These are phyloP conservation scores for Orthonychiurus folsomi DNA, from an alignment of 2,888 invertebrate genomes.

Conservation along the genomic window DNA sequence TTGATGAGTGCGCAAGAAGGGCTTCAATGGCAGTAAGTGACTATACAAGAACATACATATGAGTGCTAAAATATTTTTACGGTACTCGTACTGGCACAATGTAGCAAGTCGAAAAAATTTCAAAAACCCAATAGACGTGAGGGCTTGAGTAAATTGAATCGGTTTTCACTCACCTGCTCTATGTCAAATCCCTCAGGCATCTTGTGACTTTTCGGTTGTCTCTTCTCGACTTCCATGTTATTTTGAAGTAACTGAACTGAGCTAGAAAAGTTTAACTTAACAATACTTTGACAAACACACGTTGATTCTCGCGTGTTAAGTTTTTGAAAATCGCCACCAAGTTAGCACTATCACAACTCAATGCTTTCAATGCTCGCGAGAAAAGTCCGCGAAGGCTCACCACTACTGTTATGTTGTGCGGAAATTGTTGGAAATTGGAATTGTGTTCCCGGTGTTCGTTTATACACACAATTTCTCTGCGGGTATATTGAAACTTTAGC, in stretches of 20 bases:
- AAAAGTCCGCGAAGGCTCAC: too few relatives aligned
- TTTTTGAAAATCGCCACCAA: background rate
- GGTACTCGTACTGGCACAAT: background rate
- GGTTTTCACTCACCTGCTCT: background rate
- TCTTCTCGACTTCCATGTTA: too few relatives aligned
- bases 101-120: too few relatives aligned
- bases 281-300: background rate
- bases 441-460: too few relatives aligned
- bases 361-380: background rate
- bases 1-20: background rate
- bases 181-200: conserved; percentile 4
- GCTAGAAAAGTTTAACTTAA: background rate
- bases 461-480: too few relatives aligned
- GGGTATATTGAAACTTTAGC: too few relatives aligned
- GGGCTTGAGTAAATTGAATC: background rate
- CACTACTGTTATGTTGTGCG: too few relatives aligned
- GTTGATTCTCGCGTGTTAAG: background rate
- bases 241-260: too few relatives aligned
- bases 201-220: conserved; percentile 6
- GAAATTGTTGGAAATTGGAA: too few relatives aligned
- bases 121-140: background rate
- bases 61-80: background rate
- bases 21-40: background rate
- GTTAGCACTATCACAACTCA: too few relatives aligned
- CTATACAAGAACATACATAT: conserved; percentile 6